phyloP scores from a whole-genome alignment of 1,140 invertebrate genomes.

The Holotrichia oblita region DNA sequence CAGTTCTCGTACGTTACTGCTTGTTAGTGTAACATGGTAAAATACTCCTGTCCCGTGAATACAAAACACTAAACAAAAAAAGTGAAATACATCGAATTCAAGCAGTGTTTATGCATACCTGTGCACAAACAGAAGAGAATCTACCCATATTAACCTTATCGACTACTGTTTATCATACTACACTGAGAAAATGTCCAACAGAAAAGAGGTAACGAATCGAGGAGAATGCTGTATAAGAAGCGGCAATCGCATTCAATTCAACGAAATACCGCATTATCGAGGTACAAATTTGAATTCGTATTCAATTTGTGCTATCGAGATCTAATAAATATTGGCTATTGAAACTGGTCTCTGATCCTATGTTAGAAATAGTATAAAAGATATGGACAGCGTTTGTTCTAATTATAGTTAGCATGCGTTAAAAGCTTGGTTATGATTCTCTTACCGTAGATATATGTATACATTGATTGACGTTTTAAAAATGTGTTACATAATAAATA shows the following conservation, averaged over 20 bases:
- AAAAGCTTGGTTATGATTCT: no score
- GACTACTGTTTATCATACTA: constrained; percentile 27
- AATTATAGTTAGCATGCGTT: no score
- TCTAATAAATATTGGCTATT: constrained; percentile 30
- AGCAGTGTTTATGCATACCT: background rate
- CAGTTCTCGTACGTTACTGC: background rate
- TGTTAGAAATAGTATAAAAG: constrained; percentile 5
- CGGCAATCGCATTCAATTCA: constrained; percentile 28
- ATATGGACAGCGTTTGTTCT: background rate
- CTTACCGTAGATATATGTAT: no score
- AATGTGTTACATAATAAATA: no score
- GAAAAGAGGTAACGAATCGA: constrained; percentile 3
- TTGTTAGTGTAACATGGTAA: constrained; percentile 13
- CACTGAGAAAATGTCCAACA: background rate
- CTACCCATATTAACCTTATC: constrained; percentile 30
- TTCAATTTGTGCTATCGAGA: constrained; percentile 37
- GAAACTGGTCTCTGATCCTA: constrained; percentile 1
- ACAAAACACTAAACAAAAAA: background rate
- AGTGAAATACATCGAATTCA: constrained; percentile 9
- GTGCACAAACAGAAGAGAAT: background rate
- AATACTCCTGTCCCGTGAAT: background rate
- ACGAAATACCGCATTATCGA: constrained; percentile 31
- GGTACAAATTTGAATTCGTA: constrained; percentile 40
- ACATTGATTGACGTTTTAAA: no score
- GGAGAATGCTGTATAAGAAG: background rate